Evolutionary conservation across 2,888 invertebrate species (phyloP), one percentile per base, ranked within the genome.

Genomic region (Drosophila acutilabella): DNA sequence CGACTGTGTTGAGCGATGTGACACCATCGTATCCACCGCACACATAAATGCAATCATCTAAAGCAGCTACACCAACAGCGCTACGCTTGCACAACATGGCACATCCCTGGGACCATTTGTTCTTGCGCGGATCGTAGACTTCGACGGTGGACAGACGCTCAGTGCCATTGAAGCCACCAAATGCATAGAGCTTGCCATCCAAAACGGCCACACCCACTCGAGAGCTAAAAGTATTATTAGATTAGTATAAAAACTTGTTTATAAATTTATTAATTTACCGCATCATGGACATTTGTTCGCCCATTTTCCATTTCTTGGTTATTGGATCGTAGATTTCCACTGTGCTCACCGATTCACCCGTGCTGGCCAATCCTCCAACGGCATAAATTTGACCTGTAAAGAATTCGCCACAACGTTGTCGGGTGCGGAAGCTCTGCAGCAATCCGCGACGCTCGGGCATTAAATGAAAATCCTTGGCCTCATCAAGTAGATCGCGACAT

Each of bases 21-120:
- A 96, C 95, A 2, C 97, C 97, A 91, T 97, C 97, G 88, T 97
- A 97, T 2, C 97, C 97, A 2, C 96, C 96, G 90, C 96, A 96
- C 0, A 96, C 97, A 88, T 97, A 97, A 54, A 97, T 94, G 81
- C 95, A 94, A 86, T 96, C 96, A 77, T 96, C 95, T 26, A 97
- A 92, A 2, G 97, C 94, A 13, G 96, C 96, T 10, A 97, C 96
- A 16, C 97, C 97, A 2, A 97, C 94, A 69, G 96, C 96, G 92
- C 96, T 96, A 76, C 60, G 92, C 92, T 96, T 96, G 89, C 95
- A 96, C 76, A 96, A 94, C 97, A 97, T 97, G 0, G 96, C 94
- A 11, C 95, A 94, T 2, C 97, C 96, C 84, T 95, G 94, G 48
- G 94, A 94, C 97, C 97, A 97, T 64, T 94, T 93, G 85, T 95